Evolutionary conservation across 2,888 invertebrate genomes (phyloP), one percentile per base, ranked within the genome.

Genomic region (Pristionchus maxplancki): DNA sequence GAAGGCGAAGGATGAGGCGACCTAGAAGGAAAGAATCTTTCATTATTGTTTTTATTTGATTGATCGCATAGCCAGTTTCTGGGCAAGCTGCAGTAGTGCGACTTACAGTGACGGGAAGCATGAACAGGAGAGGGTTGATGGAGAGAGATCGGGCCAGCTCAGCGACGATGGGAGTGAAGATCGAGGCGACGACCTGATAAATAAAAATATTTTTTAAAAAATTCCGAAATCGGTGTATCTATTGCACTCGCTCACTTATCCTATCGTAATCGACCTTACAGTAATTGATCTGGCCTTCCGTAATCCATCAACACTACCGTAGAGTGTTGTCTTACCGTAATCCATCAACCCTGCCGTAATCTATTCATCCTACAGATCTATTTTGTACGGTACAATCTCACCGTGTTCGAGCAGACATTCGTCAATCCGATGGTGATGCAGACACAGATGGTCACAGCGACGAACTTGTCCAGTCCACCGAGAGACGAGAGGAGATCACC

Each of bases 381-480:
- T n/a, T n/a, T n/a, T n/a, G n/a, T n/a, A n/a, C 44, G 8, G 44
- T 44, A 44, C 8, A n/a, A 40, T 20, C 91, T 92, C 9, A 93
- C 97, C 0, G 97, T 97, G 95, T 98, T 98, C 40, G 97, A 97
- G 0, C 97, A 97, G 93, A 98, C 97, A 95, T 98, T 97, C 0
- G 98, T 98, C 89, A 97, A 96, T 91, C 97, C 96, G 92, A 97
- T 97, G 0, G 97, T 97, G 78, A 97, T 96, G 5, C 97, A 92
- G 89, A 97, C 96, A 24, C 97, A 96, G 8, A 97, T 96, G 48
- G 97, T 95, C 90, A 97, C 95, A 67, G 97, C 96, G 20, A 96
- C 95, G 48, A 96, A 95, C 20, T 96, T 96, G 20, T 96, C 96
- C 90, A 97, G 95, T 0, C 96, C 96, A 20, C 96, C 95, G 2